Evolutionary conservation across 2,888 invertebrate genomes (phyloP).

Genomic region (Labia minor): DNA sequence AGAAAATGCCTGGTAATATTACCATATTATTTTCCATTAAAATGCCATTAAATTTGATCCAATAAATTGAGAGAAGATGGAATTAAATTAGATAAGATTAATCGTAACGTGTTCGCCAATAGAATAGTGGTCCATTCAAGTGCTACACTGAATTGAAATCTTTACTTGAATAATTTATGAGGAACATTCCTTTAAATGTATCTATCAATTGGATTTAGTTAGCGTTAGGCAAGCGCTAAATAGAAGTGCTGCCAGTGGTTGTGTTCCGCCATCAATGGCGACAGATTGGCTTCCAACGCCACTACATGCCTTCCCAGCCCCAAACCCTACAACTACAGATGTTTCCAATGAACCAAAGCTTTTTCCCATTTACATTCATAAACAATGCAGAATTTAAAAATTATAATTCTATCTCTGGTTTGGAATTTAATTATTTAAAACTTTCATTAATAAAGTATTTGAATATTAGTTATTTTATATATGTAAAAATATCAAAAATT

Average conservation of each 20-base stretch:
- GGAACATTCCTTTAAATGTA: constrained; percentile 13
- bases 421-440: no score
- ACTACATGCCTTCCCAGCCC: not conserved
- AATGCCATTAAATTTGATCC: not conserved
- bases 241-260: not conserved
- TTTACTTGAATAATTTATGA: constrained; percentile 4
- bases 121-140: not conserved
- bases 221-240: constrained; percentile 8
- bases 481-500: no score
- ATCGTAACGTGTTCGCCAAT: constrained; percentile 7
- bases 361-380: no score
- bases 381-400: no score
- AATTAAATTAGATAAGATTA: constrained; percentile 1
- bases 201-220: constrained; percentile 13
- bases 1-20: no score
- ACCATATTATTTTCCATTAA: no score
- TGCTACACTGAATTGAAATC: constrained; percentile 5
- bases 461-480: no score
- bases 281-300: not conserved
- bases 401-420: no score
- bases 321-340: no score
- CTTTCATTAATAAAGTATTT: no score
- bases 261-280: not conserved
- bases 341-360: no score
- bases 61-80: not conserved